These are phyloP conservation scores for Caenorhabditis uteleia DNA, from an alignment of 2,888 invertebrate species.

Conservation along the genomic window DNA sequence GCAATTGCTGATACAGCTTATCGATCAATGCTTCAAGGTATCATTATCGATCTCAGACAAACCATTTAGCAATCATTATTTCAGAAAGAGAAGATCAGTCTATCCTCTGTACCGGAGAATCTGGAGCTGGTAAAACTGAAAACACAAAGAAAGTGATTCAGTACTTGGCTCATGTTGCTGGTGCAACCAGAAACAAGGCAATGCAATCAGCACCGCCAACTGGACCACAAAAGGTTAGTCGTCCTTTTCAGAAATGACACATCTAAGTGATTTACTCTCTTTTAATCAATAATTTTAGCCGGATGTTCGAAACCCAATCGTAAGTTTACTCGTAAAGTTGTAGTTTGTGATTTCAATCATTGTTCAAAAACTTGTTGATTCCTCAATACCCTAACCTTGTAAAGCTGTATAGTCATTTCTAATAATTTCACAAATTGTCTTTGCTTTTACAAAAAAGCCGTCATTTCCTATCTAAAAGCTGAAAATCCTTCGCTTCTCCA, in stretches of 20 bases:
- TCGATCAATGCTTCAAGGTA: conserved; percentile 97
- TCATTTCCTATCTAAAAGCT: no score
- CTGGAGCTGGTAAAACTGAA: conserved; percentile 99
- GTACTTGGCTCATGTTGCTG: conserved; percentile 98
- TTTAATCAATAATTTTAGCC: conserved; percentile 24
- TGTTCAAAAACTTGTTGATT: no score
- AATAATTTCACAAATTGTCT: no score
- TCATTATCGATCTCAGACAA: neutral
- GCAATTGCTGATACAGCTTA: conserved; percentile 99
- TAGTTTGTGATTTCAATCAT: no score
- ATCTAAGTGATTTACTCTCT: no score
- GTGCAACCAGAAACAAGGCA: conserved; percentile 75
- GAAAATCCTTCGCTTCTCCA: no score
- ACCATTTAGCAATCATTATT: conserved; percentile 66
- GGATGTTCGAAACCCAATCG: conserved; percentile 46
- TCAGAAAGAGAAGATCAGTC: conserved; percentile 98
- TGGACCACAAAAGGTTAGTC: conserved; percentile 28
- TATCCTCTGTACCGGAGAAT: conserved; percentile 98
- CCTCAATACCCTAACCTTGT: no score
- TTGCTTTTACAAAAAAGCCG: no score
- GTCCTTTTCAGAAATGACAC: no score
- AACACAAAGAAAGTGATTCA: conserved; percentile 99
- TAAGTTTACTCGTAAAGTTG: conserved; percentile 26
- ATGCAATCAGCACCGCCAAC: conserved; percentile 9
- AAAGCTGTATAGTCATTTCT: no score